phyloP scores from a whole-genome alignment of 30 jellyfish, hydroid and myxozoan species.

The Rhopilema esculentum region DNA sequence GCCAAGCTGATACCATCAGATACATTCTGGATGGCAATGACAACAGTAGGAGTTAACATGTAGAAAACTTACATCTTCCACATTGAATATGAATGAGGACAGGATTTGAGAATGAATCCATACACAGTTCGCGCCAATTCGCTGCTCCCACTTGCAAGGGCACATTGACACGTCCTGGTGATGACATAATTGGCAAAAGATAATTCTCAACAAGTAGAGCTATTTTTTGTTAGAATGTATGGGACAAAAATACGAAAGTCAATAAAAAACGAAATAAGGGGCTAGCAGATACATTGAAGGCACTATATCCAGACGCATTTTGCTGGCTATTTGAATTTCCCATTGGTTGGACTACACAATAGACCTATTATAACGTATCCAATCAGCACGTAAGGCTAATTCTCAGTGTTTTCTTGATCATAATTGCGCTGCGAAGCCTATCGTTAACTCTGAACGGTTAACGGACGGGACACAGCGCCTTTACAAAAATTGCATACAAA shows the following conservation, averaged over 20 bases:
- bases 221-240: too few species aligned
- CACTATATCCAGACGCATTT: too few species aligned
- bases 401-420: too few species aligned
- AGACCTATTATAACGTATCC: too few species aligned
- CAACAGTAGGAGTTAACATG: background rate
- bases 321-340: too few species aligned
- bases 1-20: background rate
- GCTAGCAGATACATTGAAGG: too few species aligned
- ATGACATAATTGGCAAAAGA: constrained; percentile 1
- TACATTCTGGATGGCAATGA: background rate
- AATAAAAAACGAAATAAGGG: background rate
- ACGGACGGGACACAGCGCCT: too few species aligned
- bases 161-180: constrained; percentile 69
- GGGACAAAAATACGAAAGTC: background rate
- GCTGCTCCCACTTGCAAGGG: constrained; percentile 25
- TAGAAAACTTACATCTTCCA: constrained; percentile 83
- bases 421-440: too few species aligned
- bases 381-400: too few species aligned
- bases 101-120: constrained; percentile 55
- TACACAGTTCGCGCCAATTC: constrained; percentile 80
- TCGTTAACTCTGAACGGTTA: too few species aligned
- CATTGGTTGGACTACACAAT: too few species aligned
- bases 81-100: constrained; percentile 61
- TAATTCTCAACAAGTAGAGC: background rate
- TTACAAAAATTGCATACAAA: background rate